A percentile compares a stretch with the other conserved stretches of the same genome.
These are phyloP conservation scores for Xenus cinereus DNA, from an alignment of 2,113 vertebrate species.

Conservation along the genomic window DNA sequence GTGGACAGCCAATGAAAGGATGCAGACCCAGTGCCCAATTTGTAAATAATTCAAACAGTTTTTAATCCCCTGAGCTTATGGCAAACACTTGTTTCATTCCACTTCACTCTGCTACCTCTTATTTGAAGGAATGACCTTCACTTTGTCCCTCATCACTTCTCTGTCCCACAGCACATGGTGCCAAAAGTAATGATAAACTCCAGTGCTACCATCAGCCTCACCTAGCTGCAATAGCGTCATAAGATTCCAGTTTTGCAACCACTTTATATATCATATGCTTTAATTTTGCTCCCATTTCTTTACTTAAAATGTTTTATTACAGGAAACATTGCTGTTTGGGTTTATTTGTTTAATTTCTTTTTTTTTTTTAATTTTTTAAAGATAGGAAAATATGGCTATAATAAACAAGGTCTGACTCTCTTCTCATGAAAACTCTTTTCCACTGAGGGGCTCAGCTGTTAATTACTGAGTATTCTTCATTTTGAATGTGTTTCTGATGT, in stretches of 20 bases:
- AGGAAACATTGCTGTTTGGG: neutral
- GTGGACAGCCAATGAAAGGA: neutral
- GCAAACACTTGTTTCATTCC: slow-evolving; percentile 58
- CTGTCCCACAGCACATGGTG: neutral
- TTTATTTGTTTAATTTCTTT: neutral
- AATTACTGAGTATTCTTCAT: slow-evolving; percentile 24
- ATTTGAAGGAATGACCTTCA: slow-evolving; percentile 54
- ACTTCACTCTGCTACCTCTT: slow-evolving; percentile 14
- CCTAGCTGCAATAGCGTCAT: neutral
- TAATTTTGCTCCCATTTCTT: neutral
- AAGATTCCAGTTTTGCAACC: neutral
- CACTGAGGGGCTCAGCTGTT: slow-evolving; percentile 10
- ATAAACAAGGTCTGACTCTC: slow-evolving; percentile 38
- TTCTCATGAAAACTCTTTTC: slow-evolving; percentile 56
- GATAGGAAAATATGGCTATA: slow-evolving; percentile 45
- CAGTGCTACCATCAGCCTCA: neutral
- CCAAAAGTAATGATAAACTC: slow-evolving; percentile 39
- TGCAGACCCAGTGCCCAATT: neutral
- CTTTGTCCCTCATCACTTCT: neutral
- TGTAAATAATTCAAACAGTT: slow-evolving; percentile 44
- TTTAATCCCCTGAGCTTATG: slow-evolving; percentile 30
- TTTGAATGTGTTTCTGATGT: slow-evolving; percentile 24
- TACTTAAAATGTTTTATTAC: slow-evolving; percentile 50
- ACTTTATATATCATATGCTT: neutral
- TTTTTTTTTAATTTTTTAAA: neutral